These are phyloP conservation scores for Thymelicus acteon DNA, from an alignment of 2,888 invertebrate genomes.

Conservation along the genomic window DNA sequence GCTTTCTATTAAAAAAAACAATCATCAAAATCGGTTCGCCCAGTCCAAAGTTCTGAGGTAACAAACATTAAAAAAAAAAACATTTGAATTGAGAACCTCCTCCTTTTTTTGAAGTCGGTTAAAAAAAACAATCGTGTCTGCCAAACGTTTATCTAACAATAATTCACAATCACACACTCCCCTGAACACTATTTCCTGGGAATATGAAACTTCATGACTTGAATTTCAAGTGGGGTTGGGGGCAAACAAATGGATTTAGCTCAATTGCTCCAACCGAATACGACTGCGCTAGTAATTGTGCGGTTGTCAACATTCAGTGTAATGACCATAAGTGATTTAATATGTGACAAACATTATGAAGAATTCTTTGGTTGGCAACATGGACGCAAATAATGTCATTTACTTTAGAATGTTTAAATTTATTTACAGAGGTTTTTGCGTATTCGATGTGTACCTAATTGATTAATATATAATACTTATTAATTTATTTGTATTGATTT, in stretches of 20 bases:
- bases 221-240: slow-evolving; percentile 1
- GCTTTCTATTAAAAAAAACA: too few relatives aligned
- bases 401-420: too few relatives aligned
- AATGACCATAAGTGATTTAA: slow-evolving; percentile 1
- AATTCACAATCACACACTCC: slow-evolving; percentile 3
- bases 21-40: too few relatives aligned
- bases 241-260: slow-evolving; percentile 3
- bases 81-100: too few relatives aligned
- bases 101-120: too few relatives aligned
- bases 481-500: too few relatives aligned
- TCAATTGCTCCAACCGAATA: not conserved
- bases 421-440: too few relatives aligned
- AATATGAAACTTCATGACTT: slow-evolving; percentile 2
- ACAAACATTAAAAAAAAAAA: too few relatives aligned
- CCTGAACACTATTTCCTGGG: not conserved
- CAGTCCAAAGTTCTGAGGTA: too few relatives aligned
- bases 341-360: not conserved
- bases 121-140: not conserved
- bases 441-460: too few relatives aligned
- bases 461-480: too few relatives aligned
- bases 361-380: not conserved
- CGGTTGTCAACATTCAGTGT: not conserved
- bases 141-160: not conserved
- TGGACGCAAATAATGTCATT: too few relatives aligned
- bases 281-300: not conserved